Percentiles rank a stretch among this genome's conserved stretches.
phyloP scores from a whole-genome alignment of 1,140 invertebrate genomes.

The Euura saliciscinereae region DNA sequence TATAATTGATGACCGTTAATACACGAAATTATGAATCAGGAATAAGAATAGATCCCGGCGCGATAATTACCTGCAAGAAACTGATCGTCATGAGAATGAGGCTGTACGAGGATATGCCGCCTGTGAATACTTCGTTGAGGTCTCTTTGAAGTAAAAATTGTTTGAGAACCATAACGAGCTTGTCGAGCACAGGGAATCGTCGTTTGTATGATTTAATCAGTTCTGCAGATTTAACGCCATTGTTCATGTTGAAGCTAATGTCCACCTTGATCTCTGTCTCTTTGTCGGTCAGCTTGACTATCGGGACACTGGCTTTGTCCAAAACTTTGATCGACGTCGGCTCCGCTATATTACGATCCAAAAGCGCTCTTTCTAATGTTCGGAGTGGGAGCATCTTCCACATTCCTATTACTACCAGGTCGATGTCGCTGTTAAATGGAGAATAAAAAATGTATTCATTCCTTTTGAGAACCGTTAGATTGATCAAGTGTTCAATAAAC shows the following conservation, averaged over 20 bases:
- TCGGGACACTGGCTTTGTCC: slow-evolving; percentile 96
- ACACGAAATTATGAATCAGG: slow-evolving; percentile 6
- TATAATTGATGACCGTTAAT: slow-evolving; percentile 25
- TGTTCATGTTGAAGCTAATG: slow-evolving; percentile 98
- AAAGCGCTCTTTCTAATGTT: slow-evolving; percentile 87
- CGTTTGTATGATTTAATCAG: slow-evolving; percentile 87
- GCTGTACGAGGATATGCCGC: slow-evolving; percentile 98
- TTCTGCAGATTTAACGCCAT: slow-evolving; percentile 93
- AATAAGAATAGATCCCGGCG: slow-evolving; percentile 32
- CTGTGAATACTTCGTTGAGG: slow-evolving; percentile 98
- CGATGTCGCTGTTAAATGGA: slow-evolving; percentile 84
- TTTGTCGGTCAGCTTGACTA: slow-evolving; percentile 96
- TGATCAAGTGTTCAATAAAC: slow-evolving; percentile 7
- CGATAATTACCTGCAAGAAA: slow-evolving; percentile 82
- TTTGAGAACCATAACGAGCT: slow-evolving; percentile 95
- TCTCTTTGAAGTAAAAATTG: slow-evolving; percentile 96
- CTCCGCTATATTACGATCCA: slow-evolving; percentile 88
- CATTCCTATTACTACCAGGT: slow-evolving; percentile 94
- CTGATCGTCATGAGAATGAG: slow-evolving; percentile 98
- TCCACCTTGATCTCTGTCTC: slow-evolving; percentile 93
- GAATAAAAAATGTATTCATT: slow-evolving; percentile 19
- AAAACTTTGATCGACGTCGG: slow-evolving; percentile 91
- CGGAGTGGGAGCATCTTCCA: slow-evolving; percentile 91
- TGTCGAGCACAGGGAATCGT: slow-evolving; percentile 85
- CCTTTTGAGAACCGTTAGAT: slow-evolving; percentile 1